Evolutionary conservation across 2,888 invertebrate genomes (phyloP), one percentile per base, ranked within the genome.

Genomic region (Mycalesis mineus): DNA sequence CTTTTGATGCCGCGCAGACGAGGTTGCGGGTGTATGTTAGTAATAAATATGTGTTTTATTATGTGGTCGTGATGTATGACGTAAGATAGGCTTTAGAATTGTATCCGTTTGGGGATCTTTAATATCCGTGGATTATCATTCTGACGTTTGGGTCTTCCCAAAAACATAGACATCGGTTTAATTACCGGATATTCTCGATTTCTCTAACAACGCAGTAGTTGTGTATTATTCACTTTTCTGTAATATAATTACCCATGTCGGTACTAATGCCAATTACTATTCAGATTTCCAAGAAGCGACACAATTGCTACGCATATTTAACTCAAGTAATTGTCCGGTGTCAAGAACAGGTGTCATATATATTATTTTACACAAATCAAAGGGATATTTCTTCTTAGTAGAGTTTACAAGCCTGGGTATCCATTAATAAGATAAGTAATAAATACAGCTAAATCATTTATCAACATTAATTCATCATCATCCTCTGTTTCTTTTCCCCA

Each of bases 141-240:
- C 36, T 52, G 42, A n/a, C 28, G 36, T 11, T 44, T 33, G 44
- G 53, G 44, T 22, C 31, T 44, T 44, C 37, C 53, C 53, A 28
- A 53, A 22, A 44, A 33, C 33, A 36, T 14, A 36, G 37, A 53
- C 36, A 7, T 53, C 8, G 14, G n/a, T 28, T 44, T 11, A 44
- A 50, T 45, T 50, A 31, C 45, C 44, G 58, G 58, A 58, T 58
- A 29, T 33, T 40, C 11, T 8, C 55, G 17, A 55, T 58, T 36
- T 36, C 36, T 33, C 2, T 49, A 45, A 31, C 7, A 22, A 7
- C 31, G 7, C 7, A 36, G 6, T 39, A 39, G 39, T 58, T 31
- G 5, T 5, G 22, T 33, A 31, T 36, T 36, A 36, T 42, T n/a
- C 41, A 42, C 9, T 4, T 22, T n/a, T 13, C 17, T n/a, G 22